A percentile compares a stretch with the other conserved stretches of the same genome.
Conservation (phyloP, 2,113 vertebrate species). For the Nyctereutes procyonoides region DNA sequence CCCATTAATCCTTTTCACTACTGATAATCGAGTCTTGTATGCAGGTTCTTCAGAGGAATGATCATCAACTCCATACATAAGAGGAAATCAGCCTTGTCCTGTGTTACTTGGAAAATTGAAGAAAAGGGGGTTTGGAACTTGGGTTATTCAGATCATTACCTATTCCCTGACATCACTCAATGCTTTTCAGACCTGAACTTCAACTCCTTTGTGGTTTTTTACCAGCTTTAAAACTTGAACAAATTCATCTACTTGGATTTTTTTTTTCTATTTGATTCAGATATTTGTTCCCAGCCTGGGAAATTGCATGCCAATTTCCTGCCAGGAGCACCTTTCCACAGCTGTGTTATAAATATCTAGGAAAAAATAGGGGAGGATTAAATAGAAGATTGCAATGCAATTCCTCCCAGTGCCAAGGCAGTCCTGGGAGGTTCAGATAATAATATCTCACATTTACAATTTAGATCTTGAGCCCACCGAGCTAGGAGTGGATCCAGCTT, state of each 20-base stretch:
- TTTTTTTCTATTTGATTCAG: constrained; percentile 61
- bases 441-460: constrained; percentile 78
- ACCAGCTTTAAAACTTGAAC: constrained; percentile 54
- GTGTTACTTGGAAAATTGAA: constrained; percentile 23
- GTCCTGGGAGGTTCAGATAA: constrained; percentile 76
- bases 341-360: constrained; percentile 78
- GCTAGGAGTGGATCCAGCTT: constrained; percentile 58
- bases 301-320: constrained; percentile 73
- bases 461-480: constrained; percentile 72
- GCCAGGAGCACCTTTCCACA: constrained; percentile 76
- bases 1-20: too few species aligned
- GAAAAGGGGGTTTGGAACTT: neutral
- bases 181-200: neutral
- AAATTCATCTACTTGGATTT: constrained; percentile 63
- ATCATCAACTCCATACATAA: neutral
- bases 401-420: constrained; percentile 63
- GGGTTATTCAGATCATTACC: neutral
- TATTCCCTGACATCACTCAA: neutral
- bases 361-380: constrained; percentile 73
- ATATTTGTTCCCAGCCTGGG: constrained; percentile 69
- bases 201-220: neutral
- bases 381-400: constrained; percentile 67
- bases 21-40: neutral
- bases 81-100: constrained; percentile 12
- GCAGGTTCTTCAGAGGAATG: neutral